Base-by-base conservation (phyloP, 2,888 invertebrate species). In the Diplolepis rosae region DNA sequence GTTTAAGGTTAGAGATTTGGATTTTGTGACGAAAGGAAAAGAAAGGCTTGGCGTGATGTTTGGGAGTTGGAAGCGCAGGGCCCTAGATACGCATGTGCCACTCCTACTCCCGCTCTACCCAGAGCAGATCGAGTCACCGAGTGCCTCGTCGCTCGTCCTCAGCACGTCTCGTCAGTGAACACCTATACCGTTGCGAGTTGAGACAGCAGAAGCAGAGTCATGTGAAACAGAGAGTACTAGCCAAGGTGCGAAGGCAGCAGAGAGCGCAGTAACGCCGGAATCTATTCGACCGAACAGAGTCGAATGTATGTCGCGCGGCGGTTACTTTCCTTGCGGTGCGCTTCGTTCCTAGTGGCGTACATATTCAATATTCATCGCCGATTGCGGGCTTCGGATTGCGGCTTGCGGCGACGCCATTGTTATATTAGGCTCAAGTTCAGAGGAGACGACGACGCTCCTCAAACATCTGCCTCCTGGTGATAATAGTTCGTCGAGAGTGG, bases 211-310 rank as follows among this genome's bases (percentile, higher is more conserved):
- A n/a, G n/a, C n/a, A n/a, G n/a, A n/a, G n/a, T n/a, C n/a, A n/a
- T n/a, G n/a, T n/a, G n/a, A n/a, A n/a, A n/a, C n/a, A n/a, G n/a
- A 39, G 61, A 61, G 39, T 39, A 61, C 61, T 39, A 61, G 39
- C 24, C 61, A n/a, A n/a, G n/a, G n/a, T n/a, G n/a, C n/a, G n/a
- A n/a, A n/a, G n/a, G n/a, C n/a, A n/a, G n/a, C 39, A 61, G 61
- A 39, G 61, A 61, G n/a, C n/a, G n/a, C n/a, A n/a, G n/a, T n/a
- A n/a, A n/a, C n/a, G n/a, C 61, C 39, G 61, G 61, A 61, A 39
- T 61, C 24, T 70, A 48, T 70, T 73, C 73, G 69, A 65, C 72
- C 65, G 69, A 69, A 66, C 72, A 51, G 72, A 69, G 69, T 69
- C 56, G 69, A 51, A 69, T 66, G 56, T 61, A 72, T 42, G 69